Base-by-base conservation (phyloP, 2,113 vertebrate species). In the Stomatorhinus ivindoensis region DNA sequence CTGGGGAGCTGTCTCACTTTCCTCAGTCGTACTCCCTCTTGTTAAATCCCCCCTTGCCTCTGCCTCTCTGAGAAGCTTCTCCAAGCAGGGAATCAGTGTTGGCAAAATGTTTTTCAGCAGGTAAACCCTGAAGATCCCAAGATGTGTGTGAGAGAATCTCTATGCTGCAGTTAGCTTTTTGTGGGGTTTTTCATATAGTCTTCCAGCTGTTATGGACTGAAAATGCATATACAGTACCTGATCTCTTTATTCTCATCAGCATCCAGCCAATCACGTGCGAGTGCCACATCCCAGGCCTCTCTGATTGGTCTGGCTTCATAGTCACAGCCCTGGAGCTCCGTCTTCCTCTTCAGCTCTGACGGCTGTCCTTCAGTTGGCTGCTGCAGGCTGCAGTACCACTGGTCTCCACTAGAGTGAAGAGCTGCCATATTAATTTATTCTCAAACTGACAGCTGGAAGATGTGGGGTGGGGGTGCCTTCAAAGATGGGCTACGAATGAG, bases 31-130 rank as follows among this genome's bases (percentile, higher is more conserved):
- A 0, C 44, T 84, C 42, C 35, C 44, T n/a, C 24, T 9, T n/a
- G 82, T 9, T 47, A 24, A 44, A 21, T 47, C 82, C 44, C 82
- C 44, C 42, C 44, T 84, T 24, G 46, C 35, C 82, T 84, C 82
- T 47, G 44, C 88, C 69, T 89, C 88, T n/a, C 90, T 94, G 82
- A 96, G 89, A 80, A 96, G 91, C 6, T 93, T 92, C 92, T 95
- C 95, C 46, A 95, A 27, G 48, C 93, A 95, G 65, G 94, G 93
- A 51, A 97, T 87, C 90, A 97, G 90, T 0, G 95, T 94, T n/a
- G 96, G 96, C 21, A 97, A 91, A 24, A 97, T 91, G 84, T 95
- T 96, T n/a, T 97, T 95, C 0, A 96, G 94, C 89, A 97, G 89
- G 93, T 95, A 95, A 89, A 89, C 82, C 82, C 82, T 84, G 82